These are phyloP conservation scores for Darevskia mixta DNA, from an alignment of 2,797 vertebrate species.

Conservation along the genomic window DNA sequence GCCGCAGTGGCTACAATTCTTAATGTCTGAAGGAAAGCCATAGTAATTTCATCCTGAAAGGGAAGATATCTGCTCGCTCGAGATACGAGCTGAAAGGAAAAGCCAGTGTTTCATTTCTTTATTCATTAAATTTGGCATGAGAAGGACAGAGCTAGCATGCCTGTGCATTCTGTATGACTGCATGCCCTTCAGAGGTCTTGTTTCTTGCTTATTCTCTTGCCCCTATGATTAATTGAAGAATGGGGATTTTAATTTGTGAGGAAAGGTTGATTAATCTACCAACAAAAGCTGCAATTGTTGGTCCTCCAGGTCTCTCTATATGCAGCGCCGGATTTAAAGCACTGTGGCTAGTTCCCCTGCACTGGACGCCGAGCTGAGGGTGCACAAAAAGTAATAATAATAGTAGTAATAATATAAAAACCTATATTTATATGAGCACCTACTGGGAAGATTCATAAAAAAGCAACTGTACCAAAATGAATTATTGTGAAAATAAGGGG, in stretches of 20 bases:
- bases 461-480: too few species aligned
- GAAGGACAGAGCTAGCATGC: not conserved
- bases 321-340: too few species aligned
- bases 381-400: too few species aligned
- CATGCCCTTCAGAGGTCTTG: not conserved
- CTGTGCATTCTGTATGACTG: not conserved
- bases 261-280: not conserved
- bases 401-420: too few species aligned
- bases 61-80: not conserved
- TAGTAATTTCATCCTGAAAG: slow-evolving; percentile 6
- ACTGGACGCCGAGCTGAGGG: too few species aligned
- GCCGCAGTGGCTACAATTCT: not conserved
- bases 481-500: too few species aligned
- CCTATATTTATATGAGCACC: too few species aligned
- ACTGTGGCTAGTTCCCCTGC: too few species aligned
- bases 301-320: too few species aligned
- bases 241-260: not conserved
- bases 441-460: too few species aligned
- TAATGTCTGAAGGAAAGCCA: slow-evolving; percentile 18
- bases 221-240: not conserved
- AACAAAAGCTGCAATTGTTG: not conserved
- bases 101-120: not conserved
- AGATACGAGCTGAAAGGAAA: slow-evolving; percentile 11
- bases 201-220: not conserved
- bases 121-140: slow-evolving; percentile 11